Conservation (phyloP, 2,888 invertebrate species). For the Cephus pulcher region DNA sequence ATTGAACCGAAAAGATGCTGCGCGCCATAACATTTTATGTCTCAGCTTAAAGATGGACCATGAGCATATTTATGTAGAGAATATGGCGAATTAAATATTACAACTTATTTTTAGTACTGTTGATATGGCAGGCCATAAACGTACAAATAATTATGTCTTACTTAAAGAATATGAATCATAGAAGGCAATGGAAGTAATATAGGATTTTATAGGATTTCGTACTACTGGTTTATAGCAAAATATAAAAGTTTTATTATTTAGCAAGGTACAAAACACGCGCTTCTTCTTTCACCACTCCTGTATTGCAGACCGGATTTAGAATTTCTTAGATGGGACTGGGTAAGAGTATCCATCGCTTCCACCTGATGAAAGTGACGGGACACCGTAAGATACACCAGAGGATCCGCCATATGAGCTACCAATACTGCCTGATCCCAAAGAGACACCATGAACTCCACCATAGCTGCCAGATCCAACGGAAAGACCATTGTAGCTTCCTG, state of each 20-base stretch:
- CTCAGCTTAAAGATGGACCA: not conserved
- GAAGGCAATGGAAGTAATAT: not conserved
- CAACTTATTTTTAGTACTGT: not conserved
- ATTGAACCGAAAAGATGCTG: not conserved
- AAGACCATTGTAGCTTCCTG: not conserved
- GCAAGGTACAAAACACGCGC: constrained; percentile 2
- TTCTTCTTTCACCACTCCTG: not conserved
- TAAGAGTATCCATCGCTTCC: constrained; percentile 36
- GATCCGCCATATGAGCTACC: not conserved
- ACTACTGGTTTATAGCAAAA: not conserved
- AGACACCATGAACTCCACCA: not conserved
- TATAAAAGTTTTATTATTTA: not conserved
- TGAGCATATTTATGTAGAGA: not conserved
- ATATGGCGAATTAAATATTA: not conserved
- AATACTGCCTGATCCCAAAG: not conserved
- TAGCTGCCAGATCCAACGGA: not conserved
- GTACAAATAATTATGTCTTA: not conserved
- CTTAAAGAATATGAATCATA: not conserved
- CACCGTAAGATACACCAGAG: too few relatives aligned
- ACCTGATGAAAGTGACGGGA: not conserved
- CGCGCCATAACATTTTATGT: not conserved
- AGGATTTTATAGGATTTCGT: not conserved
- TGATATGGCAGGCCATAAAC: not conserved
- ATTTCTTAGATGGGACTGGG: constrained; percentile 33
- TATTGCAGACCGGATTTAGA: constrained; percentile 9